phyloP scores from a whole-genome alignment of 2,888 invertebrate species.

The Morinoia aosen region DNA sequence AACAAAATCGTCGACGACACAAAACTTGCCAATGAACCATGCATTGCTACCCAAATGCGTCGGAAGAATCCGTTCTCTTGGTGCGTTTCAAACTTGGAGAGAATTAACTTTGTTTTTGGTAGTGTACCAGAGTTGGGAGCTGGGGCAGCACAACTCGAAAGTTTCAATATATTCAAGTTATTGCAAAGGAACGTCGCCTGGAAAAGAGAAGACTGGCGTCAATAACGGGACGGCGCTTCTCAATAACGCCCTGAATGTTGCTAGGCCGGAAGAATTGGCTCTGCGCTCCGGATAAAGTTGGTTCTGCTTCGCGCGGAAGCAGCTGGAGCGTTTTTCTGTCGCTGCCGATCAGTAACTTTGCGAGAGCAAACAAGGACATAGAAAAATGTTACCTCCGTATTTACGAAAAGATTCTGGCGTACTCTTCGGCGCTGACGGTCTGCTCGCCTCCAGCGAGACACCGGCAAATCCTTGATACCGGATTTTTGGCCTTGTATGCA shows the following conservation, averaged over 20 bases:
- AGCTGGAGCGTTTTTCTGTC: constrained; percentile 53
- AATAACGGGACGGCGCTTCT: constrained; percentile 48
- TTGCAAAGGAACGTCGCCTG: constrained; percentile 27
- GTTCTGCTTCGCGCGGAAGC: constrained; percentile 36
- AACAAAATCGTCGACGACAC: neutral
- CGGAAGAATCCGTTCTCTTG: neutral
- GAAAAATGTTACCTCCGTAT: constrained; percentile 29
- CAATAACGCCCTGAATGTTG: constrained; percentile 48
- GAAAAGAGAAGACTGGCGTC: constrained; percentile 41
- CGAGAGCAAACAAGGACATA: constrained; percentile 10
- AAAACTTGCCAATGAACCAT: neutral
- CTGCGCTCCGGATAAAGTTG: constrained; percentile 40
- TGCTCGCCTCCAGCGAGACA: neutral
- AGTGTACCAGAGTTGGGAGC: constrained; percentile 12
- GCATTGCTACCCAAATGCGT: neutral
- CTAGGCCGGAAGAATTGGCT: constrained; percentile 46
- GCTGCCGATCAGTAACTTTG: constrained; percentile 47
- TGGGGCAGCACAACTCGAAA: neutral
- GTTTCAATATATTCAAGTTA: constrained; percentile 29
- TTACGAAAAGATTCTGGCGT: constrained; percentile 39
- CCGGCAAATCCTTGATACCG: neutral
- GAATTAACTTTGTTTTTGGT: constrained; percentile 9
- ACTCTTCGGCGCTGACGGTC: neutral
- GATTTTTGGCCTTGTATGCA: neutral
- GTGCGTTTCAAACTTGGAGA: constrained; percentile 9